Evolutionary conservation across 1,140 invertebrate genomes (phyloP), one percentile per base, ranked within the genome.

Genomic region (Drosophila tropicalis): DNA sequence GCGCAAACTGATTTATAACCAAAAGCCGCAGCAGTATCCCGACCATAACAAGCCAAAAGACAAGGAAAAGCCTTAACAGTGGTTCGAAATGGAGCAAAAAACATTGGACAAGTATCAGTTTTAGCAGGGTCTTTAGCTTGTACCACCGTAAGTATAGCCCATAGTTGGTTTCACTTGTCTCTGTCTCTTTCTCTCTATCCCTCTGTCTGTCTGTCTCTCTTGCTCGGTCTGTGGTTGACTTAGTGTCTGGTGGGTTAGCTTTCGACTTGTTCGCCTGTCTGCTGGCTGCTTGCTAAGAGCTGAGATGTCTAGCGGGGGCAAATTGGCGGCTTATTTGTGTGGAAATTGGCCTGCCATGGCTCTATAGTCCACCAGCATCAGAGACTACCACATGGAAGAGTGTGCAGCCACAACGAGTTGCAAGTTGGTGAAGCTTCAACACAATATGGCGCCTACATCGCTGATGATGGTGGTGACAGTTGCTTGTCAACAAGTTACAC

Each of bases 1-100:
- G 83, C 83, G 67, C 84, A 87, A 76, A 89, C 85, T 87, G 84
- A 87, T 87, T 87, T 87, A 87, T 87, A 87, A 85, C 77, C 76
- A 83, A 64, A 25, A 58, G 67, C 44, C 63, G 22, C 22, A 55
- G 32, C 36, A 79, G 54, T 67, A 56, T 54, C 36, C 62, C 54
- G 15, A 70, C n/a, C 17, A 13, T 17, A 58, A 67, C 65, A 69
- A 73, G 72, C 64, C 34, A 36, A 25, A 17, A 55, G 70, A 62
- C 29, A 73, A 72, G 56, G 64, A 62, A 47, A 67, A 73, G 39
- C 0, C 34, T 63, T 76, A 19, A 76, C 73, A 7, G 29, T 76
- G 73, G 72, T 36, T n/a, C n/a, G 4, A 56, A 56, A 32, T n/a
- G 12, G 25, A 3, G 2, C 9, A 4, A 51, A 51, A 47, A 51